phyloP scores from a whole-genome alignment of 2,888 invertebrate species.

The Lingula anatina region DNA sequence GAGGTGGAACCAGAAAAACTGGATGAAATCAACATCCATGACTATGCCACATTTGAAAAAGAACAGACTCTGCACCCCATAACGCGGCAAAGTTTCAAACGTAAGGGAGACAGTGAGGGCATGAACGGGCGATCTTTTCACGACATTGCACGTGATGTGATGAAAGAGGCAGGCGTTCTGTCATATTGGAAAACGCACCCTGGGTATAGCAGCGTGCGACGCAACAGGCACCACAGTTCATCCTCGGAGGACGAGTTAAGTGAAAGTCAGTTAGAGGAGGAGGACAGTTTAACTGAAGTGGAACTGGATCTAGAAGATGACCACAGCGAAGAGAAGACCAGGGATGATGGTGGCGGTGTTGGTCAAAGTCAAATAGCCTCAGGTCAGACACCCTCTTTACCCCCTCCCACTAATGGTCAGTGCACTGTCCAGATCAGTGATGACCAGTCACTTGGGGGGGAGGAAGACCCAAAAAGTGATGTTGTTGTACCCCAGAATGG shows the following conservation, averaged over 20 bases:
- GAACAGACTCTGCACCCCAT: constrained; percentile 24
- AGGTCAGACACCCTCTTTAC: no score
- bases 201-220: no score
- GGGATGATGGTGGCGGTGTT: not conserved
- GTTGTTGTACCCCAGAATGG: no score
- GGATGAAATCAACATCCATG: constrained; percentile 43
- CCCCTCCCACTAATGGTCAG: no score
- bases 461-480: not conserved
- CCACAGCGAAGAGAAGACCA: not conserved
- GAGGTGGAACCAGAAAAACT: constrained; percentile 21
- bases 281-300: no score
- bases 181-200: constrained; percentile 26
- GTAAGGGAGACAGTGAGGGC: constrained; percentile 6
- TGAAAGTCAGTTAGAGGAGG: no score
- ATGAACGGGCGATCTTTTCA: constrained; percentile 27
- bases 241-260: constrained; percentile 45
- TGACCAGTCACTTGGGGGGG: not conserved
- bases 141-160: constrained; percentile 31
- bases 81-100: not conserved
- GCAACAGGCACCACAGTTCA: constrained; percentile 33
- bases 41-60: constrained; percentile 44
- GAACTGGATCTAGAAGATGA: no score
- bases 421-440: not conserved
- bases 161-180: constrained; percentile 34
- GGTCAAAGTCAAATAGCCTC: no score